These are phyloP conservation scores for Andrena fulva DNA, from an alignment of 2,888 invertebrate species.

Conservation along the genomic window DNA sequence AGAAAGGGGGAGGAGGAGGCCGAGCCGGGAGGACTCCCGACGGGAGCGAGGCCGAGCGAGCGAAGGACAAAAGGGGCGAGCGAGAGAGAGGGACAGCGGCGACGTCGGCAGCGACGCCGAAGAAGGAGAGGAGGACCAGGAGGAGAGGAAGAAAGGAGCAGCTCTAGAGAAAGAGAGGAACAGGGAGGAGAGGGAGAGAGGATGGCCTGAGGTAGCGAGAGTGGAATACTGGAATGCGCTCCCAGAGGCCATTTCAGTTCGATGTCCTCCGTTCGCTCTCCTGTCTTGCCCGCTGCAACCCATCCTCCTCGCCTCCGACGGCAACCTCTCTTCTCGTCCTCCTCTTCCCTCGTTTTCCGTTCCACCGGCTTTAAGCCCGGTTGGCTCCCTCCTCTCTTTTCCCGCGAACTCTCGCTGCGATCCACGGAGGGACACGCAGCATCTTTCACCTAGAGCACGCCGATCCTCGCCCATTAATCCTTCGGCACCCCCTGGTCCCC, in stretches of 20 bases:
- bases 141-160: slow-evolving; percentile 29
- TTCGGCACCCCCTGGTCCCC: slow-evolving; percentile 41
- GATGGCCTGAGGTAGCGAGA: slow-evolving; percentile 81
- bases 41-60: slow-evolving; percentile 20
- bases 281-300: slow-evolving; percentile 75
- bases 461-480: slow-evolving; percentile 72
- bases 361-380: slow-evolving; percentile 28
- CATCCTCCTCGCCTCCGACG: slow-evolving; percentile 52
- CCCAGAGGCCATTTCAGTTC: slow-evolving; percentile 84
- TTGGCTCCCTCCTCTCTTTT: slow-evolving; percentile 12
- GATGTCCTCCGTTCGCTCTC: slow-evolving; percentile 83
- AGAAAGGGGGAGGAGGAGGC: slow-evolving; percentile 30
- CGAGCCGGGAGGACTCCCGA: slow-evolving; percentile 22
- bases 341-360: slow-evolving; percentile 43
- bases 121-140: slow-evolving; percentile 47
- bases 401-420: slow-evolving; percentile 24
- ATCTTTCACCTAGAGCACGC: slow-evolving; percentile 71
- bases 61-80: slow-evolving; percentile 27
- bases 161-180: slow-evolving; percentile 24
- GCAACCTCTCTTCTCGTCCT: slow-evolving; percentile 46
- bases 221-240: slow-evolving; percentile 84
- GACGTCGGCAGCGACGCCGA: slow-evolving; percentile 42
- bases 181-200: slow-evolving; percentile 59
- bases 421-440: slow-evolving; percentile 61
- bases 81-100: slow-evolving; percentile 48